Evolutionary conservation across 2,888 invertebrate species (phyloP).

Genomic region (Anorthoa munda): DNA sequence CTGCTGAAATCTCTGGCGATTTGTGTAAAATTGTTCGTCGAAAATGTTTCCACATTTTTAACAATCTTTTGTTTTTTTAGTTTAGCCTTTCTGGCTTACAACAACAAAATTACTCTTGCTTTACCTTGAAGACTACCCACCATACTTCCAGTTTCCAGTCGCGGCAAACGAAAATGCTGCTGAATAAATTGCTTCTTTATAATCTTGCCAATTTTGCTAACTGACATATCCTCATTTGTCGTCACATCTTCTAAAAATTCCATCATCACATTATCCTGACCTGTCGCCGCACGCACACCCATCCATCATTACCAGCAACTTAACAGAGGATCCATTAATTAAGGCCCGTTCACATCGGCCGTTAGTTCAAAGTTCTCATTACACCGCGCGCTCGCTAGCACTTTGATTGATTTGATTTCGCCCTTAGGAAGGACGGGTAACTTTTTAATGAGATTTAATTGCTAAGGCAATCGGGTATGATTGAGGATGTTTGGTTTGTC

Average conservation of each 20-base stretch:
- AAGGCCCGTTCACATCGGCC: constrained; percentile 52
- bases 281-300: constrained; percentile 18
- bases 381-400: constrained; percentile 46
- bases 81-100: neutral
- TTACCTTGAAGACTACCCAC: too few relatives aligned
- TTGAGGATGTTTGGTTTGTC: neutral
- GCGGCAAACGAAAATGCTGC: too few relatives aligned
- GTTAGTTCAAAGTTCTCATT: constrained; percentile 62
- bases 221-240: neutral
- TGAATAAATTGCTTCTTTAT: too few relatives aligned
- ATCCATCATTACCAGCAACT: constrained; percentile 54
- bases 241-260: neutral
- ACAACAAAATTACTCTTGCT: neutral
- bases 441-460: constrained; percentile 59
- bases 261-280: constrained; percentile 10
- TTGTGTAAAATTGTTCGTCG: neutral
- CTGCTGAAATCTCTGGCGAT: constrained; percentile 12
- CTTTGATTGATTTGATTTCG: constrained; percentile 59
- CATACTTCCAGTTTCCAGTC: too few relatives aligned
- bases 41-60: neutral
- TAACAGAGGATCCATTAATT: constrained; percentile 60
- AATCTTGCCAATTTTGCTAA: neutral
- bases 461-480: constrained; percentile 39
- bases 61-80: neutral
- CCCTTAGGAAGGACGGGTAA: constrained; percentile 40